These are phyloP conservation scores for Unio pictorum DNA, from an alignment of 2,888 invertebrate genomes.

Conservation along the genomic window DNA sequence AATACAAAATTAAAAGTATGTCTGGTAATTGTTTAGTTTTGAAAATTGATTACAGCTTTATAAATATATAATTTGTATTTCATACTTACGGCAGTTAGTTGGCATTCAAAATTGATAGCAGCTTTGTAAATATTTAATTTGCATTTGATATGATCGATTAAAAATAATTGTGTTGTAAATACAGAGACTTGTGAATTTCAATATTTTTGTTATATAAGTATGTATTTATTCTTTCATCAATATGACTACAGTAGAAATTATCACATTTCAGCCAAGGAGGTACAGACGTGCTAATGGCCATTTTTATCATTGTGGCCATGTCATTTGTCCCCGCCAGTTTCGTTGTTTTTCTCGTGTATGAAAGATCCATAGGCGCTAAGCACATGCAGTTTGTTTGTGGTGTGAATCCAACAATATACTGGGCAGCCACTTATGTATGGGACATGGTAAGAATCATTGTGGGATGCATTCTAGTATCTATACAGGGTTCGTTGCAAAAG, in stretches of 20 bases:
- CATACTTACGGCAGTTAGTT: neutral
- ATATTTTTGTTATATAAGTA: neutral
- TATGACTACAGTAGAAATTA: conserved; percentile 51
- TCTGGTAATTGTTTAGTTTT: too few species aligned
- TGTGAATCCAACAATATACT: conserved; percentile 71
- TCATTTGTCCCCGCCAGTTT: conserved; percentile 73
- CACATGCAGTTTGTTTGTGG: conserved; percentile 72
- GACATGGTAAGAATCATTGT: conserved; percentile 65
- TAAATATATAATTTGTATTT: neutral
- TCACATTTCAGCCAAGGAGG: conserved; percentile 30
- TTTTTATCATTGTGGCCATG: conserved; percentile 73
- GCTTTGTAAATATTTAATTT: neutral
- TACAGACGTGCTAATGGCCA: conserved; percentile 72
- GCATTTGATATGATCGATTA: neutral
- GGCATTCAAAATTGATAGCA: too few species aligned
- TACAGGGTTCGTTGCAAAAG: too few species aligned
- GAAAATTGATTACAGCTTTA: too few species aligned
- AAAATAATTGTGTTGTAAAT: neutral
- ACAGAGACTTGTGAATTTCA: neutral
- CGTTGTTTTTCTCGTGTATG: conserved; percentile 72
- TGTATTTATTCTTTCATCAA: too few species aligned
- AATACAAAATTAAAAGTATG: too few species aligned
- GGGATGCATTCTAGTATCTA: too few species aligned
- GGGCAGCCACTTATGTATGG: conserved; percentile 72
- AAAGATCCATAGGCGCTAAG: conserved; percentile 71